These are phyloP conservation scores for Phoeniculus purpureus DNA, from an alignment of 2,797 vertebrate genomes.

Conservation along the genomic window DNA sequence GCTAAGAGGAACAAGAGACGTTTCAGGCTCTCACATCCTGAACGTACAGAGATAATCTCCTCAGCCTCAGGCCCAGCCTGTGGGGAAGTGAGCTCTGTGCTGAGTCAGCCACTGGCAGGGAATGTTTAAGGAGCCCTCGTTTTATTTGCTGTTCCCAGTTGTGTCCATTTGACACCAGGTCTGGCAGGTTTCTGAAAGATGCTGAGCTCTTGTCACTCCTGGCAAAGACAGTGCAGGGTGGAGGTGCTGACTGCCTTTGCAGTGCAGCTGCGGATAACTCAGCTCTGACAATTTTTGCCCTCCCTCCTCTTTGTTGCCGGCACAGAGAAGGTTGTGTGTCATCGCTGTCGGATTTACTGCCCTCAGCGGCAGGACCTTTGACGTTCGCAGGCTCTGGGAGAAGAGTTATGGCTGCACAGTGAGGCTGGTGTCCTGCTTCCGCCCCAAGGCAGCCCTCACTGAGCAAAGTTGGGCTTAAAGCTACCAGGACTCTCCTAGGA, in stretches of 20 bases:
- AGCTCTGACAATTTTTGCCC: neutral
- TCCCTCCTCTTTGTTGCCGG: neutral
- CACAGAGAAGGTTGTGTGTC: neutral
- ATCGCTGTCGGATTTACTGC: neutral
- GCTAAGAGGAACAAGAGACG: neutral
- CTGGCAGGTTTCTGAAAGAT: neutral
- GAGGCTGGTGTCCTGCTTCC: neutral
- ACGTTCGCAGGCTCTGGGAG: neutral
- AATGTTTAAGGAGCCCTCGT: neutral
- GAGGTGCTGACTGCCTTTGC: neutral
- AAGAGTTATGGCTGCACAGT: neutral
- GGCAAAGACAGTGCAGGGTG: neutral
- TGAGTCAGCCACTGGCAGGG: neutral
- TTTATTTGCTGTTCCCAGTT: neutral
- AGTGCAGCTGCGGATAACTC: neutral
- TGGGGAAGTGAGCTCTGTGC: neutral
- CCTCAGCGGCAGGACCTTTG: neutral
- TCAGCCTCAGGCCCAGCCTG: neutral
- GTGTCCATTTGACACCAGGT: rapidly evolving
- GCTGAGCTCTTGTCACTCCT: neutral
- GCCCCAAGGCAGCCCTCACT: rapidly evolving
- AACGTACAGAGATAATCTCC: neutral
- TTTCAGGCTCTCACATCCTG: neutral
- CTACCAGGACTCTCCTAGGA: neutral
- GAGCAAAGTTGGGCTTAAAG: neutral